Conservation (phyloP, 2,888 invertebrate species). For the Theodoxus fluviatilis region DNA sequence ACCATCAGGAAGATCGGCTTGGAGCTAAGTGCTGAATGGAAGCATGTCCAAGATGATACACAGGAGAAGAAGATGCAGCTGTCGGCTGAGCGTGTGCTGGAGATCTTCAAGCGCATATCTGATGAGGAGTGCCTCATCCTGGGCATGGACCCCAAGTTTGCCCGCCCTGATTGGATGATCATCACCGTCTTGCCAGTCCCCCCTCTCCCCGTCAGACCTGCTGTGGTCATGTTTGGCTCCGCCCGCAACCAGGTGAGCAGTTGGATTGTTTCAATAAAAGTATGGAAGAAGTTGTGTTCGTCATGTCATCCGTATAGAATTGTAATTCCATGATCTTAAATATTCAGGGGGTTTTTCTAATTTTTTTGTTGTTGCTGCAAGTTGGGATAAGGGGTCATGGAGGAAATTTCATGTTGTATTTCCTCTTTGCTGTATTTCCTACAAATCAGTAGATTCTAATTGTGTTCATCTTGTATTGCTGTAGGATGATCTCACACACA, state of each 20-base stretch:
- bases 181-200: constrained; percentile 96
- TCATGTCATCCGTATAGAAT: background rate
- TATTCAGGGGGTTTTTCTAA: no score
- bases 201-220: constrained; percentile 93
- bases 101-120: constrained; percentile 80
- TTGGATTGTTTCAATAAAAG: background rate
- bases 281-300: background rate
- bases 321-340: no score
- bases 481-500: constrained; percentile 97
- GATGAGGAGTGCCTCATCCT: constrained; percentile 96
- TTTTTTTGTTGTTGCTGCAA: no score
- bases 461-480: constrained; percentile 17
- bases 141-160: constrained; percentile 91
- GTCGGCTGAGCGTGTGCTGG: constrained; percentile 95
- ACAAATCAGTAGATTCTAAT: background rate
- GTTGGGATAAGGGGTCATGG: no score
- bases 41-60: constrained; percentile 94
- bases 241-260: constrained; percentile 81
- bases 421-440: no score
- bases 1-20: constrained; percentile 87
- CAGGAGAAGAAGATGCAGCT: constrained; percentile 92
- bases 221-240: constrained; percentile 99
- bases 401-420: no score
- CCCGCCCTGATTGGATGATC: constrained; percentile 99
- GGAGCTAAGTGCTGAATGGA: constrained; percentile 97